Evolutionary conservation across 2,888 invertebrate species (phyloP), one percentile per base, ranked within the genome.

Genomic region (Physocephala rufipes): DNA sequence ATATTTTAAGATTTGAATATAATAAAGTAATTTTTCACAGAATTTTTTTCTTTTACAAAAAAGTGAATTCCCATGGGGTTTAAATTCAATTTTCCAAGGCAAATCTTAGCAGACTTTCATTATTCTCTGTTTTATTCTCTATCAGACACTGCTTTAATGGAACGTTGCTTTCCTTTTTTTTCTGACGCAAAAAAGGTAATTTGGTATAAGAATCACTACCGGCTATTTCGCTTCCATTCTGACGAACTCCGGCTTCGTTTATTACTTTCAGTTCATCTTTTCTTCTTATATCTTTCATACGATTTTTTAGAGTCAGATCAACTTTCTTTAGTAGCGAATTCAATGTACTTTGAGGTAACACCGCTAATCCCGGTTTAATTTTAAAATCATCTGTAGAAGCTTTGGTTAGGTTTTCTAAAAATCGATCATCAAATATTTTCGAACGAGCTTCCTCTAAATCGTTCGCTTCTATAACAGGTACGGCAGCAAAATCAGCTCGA

Each of bases 401-500:
- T 67, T 82, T 84, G 2, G 84, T 81, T 67, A 84, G 82, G 71
- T 81, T 85, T 51, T 85, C 84, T 26, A 85, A 76, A 49, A 85
- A 83, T 15, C 82, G 80, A 51, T 84, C 83, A 21, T 82, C 79
- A 15, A 78, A 77, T 13, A 78, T 74, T 19, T 78, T 77, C 0
- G 77, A 76, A 67, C 76, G 75, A 21, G 77, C 77, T 26, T 77
- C 78, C 67, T 79, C 79, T 36, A 79, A 67, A 28, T 79, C 78
- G 7, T 76, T 73, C 0, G 78, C 71, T 68, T 78, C 78, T 72
- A 78, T 78, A 7, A 78, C 68, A 28, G 75, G 74, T 36, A 74
- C 74, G 4, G 72, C 58, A 26, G 73, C 70, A 1, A 72, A 76
- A 45, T 76, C 76, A 16, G 66, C 74, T 24, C 77, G 76, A 12